Evolutionary conservation across 1,140 invertebrate species (phyloP), one percentile per base, ranked within the genome.

Genomic region (Eulimnadia texana): DNA sequence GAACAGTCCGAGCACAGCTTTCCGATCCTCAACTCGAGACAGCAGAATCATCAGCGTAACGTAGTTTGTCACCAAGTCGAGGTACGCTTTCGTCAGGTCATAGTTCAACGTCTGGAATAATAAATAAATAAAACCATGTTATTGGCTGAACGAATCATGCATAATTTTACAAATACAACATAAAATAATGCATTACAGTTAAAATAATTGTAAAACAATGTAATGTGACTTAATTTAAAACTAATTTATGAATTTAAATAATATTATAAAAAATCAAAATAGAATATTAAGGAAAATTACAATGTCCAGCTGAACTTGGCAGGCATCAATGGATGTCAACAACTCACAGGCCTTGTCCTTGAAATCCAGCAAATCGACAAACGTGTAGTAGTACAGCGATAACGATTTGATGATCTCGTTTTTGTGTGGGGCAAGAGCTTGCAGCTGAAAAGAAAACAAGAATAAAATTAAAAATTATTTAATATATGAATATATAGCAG

Each of bases 361-460:
- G 67, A 98, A 94, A 72, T 98, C 95, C 13, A 99, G 74, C 47
- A 99, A 78, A 79, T 99, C 96, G n/a, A 98, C 96, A 79, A 99
- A 99, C 1, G 97, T 99, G 69, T 97, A 96, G 71, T 99, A 99
- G 73, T 99, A 99, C 0, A 98, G 75, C 0, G 93, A 95, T 0
- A 99, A 74, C 1, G 92, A 93, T 71, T 98, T 98, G 59, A 95
- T 91, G 19, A 99, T 94, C 70, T 99, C 96, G 73, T 84, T 86
- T 67, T 86, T 82, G 24, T 95, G 85, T 65, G 81, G 82, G 19
- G 83, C 81, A 29, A 95, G 88, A 6, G 88, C 84, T 72, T 87
- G 84, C 2, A 95, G 77, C 70, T 80, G 33, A 6, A 42, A 71
- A 61, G 67, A 68, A 58, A 11, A 11, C n/a, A 33, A 0, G 60